Evolutionary conservation across 2,888 invertebrate species (phyloP).

Genomic region (Zelleria hepariella): DNA sequence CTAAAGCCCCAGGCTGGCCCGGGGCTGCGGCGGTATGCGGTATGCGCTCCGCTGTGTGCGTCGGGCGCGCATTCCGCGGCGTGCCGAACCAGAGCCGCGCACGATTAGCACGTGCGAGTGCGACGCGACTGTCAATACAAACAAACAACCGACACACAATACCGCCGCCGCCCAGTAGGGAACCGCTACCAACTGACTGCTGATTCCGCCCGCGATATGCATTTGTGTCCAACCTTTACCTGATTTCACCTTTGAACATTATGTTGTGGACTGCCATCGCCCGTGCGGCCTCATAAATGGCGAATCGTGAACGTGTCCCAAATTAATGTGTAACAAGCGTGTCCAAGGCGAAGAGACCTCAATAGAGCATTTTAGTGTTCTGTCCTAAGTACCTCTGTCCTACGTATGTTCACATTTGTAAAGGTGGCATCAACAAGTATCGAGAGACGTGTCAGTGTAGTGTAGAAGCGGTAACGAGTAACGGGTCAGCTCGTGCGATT

Average conservation of each 20-base stretch:
- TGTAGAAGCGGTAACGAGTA: not conserved
- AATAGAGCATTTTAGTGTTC: no score
- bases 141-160: not conserved
- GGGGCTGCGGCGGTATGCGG: not conserved
- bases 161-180: not conserved
- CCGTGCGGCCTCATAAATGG: not conserved
- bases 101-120: no score
- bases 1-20: no score
- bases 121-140: not conserved
- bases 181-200: not conserved
- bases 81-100: not conserved
- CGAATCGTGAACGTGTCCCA: not conserved
- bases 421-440: no score
- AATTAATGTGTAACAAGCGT: not conserved
- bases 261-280: not conserved
- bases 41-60: no score
- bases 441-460: no score
- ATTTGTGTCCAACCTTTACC: no score
- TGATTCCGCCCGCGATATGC: no score
- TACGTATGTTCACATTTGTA: no score
- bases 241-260: not conserved
- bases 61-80: not conserved
- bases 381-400: no score
- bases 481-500: not conserved
- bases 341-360: not conserved